Percentiles rank a stretch among this genome's conserved stretches.
Conservation (phyloP, 2,888 invertebrate species). For the Cheilosia impressa region DNA sequence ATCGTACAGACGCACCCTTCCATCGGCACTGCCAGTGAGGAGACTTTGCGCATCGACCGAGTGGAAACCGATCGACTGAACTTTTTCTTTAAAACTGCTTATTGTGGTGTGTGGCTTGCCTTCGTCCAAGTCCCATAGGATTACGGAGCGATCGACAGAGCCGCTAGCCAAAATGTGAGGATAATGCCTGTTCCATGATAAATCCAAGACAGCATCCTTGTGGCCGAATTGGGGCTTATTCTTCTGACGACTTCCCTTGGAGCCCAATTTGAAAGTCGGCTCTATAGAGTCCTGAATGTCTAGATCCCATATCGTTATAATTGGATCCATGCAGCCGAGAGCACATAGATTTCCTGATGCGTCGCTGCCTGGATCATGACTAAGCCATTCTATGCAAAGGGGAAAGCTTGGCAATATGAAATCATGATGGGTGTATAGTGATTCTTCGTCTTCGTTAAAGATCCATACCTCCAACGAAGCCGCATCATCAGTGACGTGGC, state of each 20-base stretch:
- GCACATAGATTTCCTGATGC: conserved; percentile 94
- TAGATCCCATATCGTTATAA: conserved; percentile 98
- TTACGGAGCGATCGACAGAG: conserved; percentile 94
- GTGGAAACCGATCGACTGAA: conserved; percentile 94
- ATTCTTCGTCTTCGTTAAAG: conserved; percentile 94
- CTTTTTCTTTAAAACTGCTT: conserved; percentile 90
- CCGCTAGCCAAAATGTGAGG: conserved; percentile 96
- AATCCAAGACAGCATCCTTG: conserved; percentile 94
- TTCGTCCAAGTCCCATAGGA: conserved; percentile 96
- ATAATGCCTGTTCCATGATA: conserved; percentile 94
- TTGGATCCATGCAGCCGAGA: conserved; percentile 95
- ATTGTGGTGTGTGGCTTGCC: conserved; percentile 90
- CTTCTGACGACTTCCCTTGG: conserved; percentile 89
- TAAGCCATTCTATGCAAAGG: conserved; percentile 96
- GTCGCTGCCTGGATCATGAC: conserved; percentile 91
- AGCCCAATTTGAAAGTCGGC: conserved; percentile 92
- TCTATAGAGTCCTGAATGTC: conserved; percentile 96
- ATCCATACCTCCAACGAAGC: conserved; percentile 96
- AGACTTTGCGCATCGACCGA: conserved; percentile 92
- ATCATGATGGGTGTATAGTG: conserved; percentile 97
- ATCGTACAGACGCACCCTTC: conserved; percentile 91
- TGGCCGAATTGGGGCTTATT: conserved; percentile 90
- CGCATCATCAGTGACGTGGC: conserved; percentile 93
- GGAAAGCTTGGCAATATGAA: conserved; percentile 95
- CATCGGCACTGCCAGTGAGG: conserved; percentile 93